Conservation (phyloP, 2,888 invertebrate genomes). For the Phortica okadai region DNA sequence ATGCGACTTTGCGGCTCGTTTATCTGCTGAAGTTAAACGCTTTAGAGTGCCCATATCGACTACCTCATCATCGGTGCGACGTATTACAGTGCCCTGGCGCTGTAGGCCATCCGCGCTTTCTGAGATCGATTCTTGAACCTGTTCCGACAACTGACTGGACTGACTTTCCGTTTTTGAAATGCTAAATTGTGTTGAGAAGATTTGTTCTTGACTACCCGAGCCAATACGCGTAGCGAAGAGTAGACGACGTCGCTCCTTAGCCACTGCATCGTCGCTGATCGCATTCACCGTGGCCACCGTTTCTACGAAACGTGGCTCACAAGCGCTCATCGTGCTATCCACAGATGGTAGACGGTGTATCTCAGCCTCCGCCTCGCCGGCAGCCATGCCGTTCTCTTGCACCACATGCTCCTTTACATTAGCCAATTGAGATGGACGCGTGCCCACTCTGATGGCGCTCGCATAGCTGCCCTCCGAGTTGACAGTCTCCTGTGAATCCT, state of each 20-base stretch:
- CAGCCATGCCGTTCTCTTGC: conserved; percentile 66
- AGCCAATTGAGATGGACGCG: conserved; percentile 48
- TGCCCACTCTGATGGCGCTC: conserved; percentile 54
- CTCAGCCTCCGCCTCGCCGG: conserved; percentile 54
- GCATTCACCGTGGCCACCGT: conserved; percentile 69
- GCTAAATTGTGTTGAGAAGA: conserved; percentile 82
- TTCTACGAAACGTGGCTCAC: conserved; percentile 62
- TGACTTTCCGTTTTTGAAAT: conserved; percentile 82
- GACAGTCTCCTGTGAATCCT: conserved; percentile 78
- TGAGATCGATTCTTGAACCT: conserved; percentile 64
- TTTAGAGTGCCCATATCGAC: conserved; percentile 11
- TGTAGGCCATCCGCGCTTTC: conserved; percentile 62
- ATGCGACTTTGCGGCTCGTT: conserved; percentile 52
- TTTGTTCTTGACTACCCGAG: conserved; percentile 81
- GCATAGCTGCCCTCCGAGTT: conserved; percentile 73
- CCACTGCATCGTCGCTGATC: conserved; percentile 60
- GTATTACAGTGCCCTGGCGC: conserved; percentile 72
- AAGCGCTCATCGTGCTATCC: conserved; percentile 65
- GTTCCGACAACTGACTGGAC: conserved; percentile 80
- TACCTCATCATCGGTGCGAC: conserved; percentile 60
- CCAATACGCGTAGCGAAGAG: conserved; percentile 84
- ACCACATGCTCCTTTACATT: conserved; percentile 62
- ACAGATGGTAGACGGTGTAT: conserved; percentile 69
- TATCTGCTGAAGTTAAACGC: neutral
- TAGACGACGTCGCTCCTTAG: conserved; percentile 77